phyloP scores from a whole-genome alignment of 2,113 vertebrate species.

The Globicephala melas region DNA sequence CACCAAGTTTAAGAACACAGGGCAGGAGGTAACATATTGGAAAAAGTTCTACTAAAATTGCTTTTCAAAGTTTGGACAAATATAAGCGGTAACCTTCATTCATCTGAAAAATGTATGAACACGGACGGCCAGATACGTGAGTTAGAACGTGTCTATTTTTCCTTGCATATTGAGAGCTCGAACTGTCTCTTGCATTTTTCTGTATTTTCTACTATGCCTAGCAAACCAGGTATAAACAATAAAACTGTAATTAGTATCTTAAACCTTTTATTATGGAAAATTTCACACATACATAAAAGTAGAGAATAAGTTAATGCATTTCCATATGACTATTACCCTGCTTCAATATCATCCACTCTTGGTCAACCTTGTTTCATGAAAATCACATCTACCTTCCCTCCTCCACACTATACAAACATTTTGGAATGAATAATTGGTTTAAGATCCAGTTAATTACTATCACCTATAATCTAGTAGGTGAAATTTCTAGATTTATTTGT shows the following conservation, averaged over 20 bases:
- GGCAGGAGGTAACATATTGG: not conserved
- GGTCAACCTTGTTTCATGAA: not conserved
- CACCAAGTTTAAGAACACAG: not conserved
- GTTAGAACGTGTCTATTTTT: not conserved
- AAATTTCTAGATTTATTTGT: slow-evolving; percentile 48
- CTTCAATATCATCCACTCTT: not conserved
- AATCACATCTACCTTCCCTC: not conserved
- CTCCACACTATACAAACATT: not conserved
- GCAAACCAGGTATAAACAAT: slow-evolving; percentile 3
- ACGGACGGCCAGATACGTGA: not conserved
- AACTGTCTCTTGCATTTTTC: not conserved
- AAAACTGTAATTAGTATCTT: slow-evolving; percentile 29
- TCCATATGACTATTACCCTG: not conserved
- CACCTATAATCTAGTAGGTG: slow-evolving; percentile 26
- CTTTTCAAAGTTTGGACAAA: not conserved
- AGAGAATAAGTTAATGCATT: not conserved
- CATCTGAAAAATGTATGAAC: not conserved
- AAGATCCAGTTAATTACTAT: not conserved
- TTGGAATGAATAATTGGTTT: not conserved
- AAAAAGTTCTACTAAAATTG: not conserved
- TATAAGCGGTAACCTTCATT: not conserved
- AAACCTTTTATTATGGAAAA: not conserved
- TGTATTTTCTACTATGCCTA: not conserved
- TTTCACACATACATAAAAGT: not conserved
- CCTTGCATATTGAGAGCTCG: not conserved